Percentiles rank a stretch among this genome's conserved stretches.
Evolutionary conservation across 1,140 invertebrate species (phyloP).

Genomic region (Drosophila erecta): DNA sequence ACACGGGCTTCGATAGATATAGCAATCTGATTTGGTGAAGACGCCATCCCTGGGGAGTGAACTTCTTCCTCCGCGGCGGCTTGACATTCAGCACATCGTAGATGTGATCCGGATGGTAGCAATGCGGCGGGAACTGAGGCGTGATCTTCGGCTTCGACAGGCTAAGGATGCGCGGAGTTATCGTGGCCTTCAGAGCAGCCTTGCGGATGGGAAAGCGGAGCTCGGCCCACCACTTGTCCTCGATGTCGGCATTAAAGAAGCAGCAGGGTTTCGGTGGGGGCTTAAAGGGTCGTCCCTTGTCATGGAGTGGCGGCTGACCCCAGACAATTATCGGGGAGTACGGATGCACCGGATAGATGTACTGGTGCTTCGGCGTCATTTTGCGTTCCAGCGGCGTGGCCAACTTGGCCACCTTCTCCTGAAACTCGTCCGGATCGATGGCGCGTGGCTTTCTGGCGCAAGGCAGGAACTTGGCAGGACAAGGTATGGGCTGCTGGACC

Average conservation of each 20-base stretch:
- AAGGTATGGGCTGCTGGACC: conserved; percentile 31
- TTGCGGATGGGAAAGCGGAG: conserved; percentile 65
- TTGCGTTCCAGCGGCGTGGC: conserved; percentile 49
- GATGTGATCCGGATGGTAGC: conserved; percentile 46
- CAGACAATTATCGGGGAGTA: conserved; percentile 63
- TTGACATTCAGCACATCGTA: conserved; percentile 14
- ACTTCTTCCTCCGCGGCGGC: conserved; percentile 55
- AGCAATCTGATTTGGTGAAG: conserved; percentile 69
- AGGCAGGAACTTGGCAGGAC: conserved; percentile 35
- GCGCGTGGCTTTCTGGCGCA: conserved; percentile 21
- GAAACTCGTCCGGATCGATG: conserved; percentile 11
- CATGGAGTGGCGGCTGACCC: conserved; percentile 55
- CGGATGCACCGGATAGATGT: conserved; percentile 8
- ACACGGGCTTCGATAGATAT: conserved; percentile 66
- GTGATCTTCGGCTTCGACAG: conserved; percentile 55
- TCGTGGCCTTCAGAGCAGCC: conserved; percentile 48
- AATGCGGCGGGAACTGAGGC: conserved; percentile 63
- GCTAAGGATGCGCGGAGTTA: conserved; percentile 59
- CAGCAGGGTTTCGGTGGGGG: conserved; percentile 43
- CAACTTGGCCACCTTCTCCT: conserved; percentile 25
- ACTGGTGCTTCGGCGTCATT: conserved; percentile 45
- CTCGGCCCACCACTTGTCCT: conserved; percentile 59
- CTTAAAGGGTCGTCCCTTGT: conserved; percentile 64
- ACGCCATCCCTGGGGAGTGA: conserved; percentile 66
- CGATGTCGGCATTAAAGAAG: conserved; percentile 64